These are phyloP conservation scores for Plusia festucae DNA, from an alignment of 2,888 invertebrate species.

Conservation along the genomic window DNA sequence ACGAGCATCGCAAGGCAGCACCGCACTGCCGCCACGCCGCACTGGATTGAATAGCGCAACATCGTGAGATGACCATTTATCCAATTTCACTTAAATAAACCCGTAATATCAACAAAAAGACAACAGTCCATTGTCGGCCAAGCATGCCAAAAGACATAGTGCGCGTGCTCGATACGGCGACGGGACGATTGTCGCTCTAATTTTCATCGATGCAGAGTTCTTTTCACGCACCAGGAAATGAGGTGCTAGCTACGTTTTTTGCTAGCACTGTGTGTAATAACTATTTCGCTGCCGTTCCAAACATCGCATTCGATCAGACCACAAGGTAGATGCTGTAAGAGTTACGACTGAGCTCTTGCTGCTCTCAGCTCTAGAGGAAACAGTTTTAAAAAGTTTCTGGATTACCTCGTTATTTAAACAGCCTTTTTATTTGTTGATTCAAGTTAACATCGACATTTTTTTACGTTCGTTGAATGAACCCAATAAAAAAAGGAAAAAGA, in stretches of 20 bases:
- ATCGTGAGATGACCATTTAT: conserved; percentile 87
- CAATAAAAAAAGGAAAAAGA: conserved; percentile 46
- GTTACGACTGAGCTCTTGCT: conserved; percentile 62
- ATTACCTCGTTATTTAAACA: conserved; percentile 26
- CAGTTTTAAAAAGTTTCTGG: conserved; percentile 28
- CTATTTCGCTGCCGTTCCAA: conserved; percentile 81
- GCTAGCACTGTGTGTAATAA: conserved; percentile 73
- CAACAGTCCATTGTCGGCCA: conserved; percentile 74
- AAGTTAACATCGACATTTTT: conserved; percentile 9
- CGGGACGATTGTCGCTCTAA: conserved; percentile 68
- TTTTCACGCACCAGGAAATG: conserved; percentile 59
- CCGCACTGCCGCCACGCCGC: conserved; percentile 74
- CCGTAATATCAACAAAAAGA: conserved; percentile 87
- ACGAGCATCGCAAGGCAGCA: conserved; percentile 67
- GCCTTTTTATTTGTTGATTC: conserved; percentile 35
- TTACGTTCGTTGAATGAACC: conserved; percentile 42
- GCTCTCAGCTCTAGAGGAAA: conserved; percentile 17
- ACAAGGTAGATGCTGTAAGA: conserved; percentile 74
- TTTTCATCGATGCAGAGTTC: conserved; percentile 64
- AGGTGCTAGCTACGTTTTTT: conserved; percentile 68
- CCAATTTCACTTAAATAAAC: conserved; percentile 89
- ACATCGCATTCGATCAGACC: conserved; percentile 75
- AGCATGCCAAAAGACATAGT: conserved; percentile 69
- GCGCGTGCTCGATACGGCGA: conserved; percentile 35
- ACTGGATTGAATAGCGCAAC: conserved; percentile 82